Evolutionary conservation across 1,140 invertebrate species (phyloP).

Genomic region (Magallana ariakensis): DNA sequence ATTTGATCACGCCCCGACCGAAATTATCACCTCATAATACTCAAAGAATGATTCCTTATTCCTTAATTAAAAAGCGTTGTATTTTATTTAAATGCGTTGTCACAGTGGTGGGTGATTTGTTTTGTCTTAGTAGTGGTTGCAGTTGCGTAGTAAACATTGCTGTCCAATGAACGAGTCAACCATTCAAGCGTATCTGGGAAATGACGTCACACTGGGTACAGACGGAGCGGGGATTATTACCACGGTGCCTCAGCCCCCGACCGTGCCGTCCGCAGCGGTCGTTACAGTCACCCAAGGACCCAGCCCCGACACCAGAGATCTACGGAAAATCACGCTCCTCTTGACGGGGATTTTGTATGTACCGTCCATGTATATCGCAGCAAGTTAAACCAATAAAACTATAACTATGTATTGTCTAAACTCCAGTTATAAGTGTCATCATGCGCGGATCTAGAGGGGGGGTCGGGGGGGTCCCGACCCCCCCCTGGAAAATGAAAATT

Average conservation of each 20-base stretch:
- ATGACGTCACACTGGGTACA: neutral
- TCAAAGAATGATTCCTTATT: too few relatives aligned
- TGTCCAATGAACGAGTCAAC: conserved; percentile 7
- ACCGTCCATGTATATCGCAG: neutral
- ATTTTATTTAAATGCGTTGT: neutral
- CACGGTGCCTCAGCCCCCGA: neutral
- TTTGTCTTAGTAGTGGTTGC: conserved; percentile 18
- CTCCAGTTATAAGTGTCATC: too few relatives aligned
- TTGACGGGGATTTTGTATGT: conserved; percentile 2
- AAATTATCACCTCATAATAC: too few relatives aligned
- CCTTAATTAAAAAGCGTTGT: neutral
- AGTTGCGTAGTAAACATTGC: conserved; percentile 35
- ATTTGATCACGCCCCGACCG: too few relatives aligned
- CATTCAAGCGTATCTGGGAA: neutral
- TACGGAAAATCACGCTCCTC: neutral
- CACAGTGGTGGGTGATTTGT: neutral
- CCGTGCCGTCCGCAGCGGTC: neutral
- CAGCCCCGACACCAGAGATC: neutral
- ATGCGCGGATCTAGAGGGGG: too few relatives aligned
- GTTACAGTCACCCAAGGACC: neutral
- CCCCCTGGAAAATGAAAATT: too few relatives aligned
- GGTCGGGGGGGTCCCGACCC: too few relatives aligned
- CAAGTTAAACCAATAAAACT: too few relatives aligned
- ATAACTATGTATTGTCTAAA: too few relatives aligned
- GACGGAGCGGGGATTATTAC: neutral